Percentiles rank a stretch among this genome's conserved stretches.
phyloP scores from a whole-genome alignment of 2,113 vertebrate genomes.

The Balaeniceps rex region DNA sequence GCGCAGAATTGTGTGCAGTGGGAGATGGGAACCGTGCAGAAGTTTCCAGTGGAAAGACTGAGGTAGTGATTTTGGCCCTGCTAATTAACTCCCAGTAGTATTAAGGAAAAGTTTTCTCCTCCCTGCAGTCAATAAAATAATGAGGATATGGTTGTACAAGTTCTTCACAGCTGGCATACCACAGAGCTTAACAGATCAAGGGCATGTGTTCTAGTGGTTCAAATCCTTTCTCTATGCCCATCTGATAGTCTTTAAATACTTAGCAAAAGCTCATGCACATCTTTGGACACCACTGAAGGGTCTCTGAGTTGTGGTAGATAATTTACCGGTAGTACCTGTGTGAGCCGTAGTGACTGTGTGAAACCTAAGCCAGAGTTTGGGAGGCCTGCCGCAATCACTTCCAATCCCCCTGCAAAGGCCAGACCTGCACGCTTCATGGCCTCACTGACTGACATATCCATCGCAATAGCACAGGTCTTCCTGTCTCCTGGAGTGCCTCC shows the following conservation, averaged over 20 bases:
- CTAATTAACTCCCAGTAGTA: neutral
- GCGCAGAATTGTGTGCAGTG: neutral
- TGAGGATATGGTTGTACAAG: neutral
- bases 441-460: too few species aligned
- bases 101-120: neutral
- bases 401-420: neutral
- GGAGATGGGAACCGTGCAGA: neutral
- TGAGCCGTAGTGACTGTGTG: neutral
- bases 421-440: accelerated
- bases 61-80: neutral
- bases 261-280: neutral
- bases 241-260: neutral
- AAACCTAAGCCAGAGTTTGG: neutral
- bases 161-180: neutral
- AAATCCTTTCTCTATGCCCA: neutral
- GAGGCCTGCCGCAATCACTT: neutral
- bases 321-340: neutral
- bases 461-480: neutral
- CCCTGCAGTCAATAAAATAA: neutral
- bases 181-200: neutral
- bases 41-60: neutral
- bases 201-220: neutral
- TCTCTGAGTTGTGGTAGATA: neutral
- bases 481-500: neutral
- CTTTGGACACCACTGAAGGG: neutral